Conservation (phyloP, 92 coral and sea anemone species). For the Zoanthus sociatus region DNA sequence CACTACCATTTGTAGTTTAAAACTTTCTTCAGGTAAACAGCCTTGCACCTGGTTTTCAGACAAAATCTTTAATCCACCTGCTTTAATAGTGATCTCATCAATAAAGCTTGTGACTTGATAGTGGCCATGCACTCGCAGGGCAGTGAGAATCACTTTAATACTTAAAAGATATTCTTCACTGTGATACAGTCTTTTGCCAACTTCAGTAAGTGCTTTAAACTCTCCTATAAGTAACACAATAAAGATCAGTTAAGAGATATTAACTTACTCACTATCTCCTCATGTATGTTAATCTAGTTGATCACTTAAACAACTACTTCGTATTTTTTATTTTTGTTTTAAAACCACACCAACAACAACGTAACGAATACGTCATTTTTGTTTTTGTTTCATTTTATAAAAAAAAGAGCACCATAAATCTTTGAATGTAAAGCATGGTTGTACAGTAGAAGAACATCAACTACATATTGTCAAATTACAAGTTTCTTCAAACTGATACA, state of each 20-base stretch:
- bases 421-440: too few relatives aligned
- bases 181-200: slow-evolving; percentile 71
- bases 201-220: slow-evolving; percentile 71
- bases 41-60: background rate
- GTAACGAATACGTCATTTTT: too few relatives aligned
- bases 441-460: too few relatives aligned
- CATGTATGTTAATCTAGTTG: too few relatives aligned
- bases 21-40: background rate
- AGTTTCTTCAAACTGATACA: too few relatives aligned
- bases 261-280: background rate
- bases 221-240: slow-evolving; percentile 36
- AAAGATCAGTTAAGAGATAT: background rate
- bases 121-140: slow-evolving; percentile 73
- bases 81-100: slow-evolving; percentile 33
- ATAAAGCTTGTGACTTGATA: slow-evolving; percentile 33
- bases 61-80: slow-evolving; percentile 4
- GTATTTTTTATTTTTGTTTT: too few relatives aligned
- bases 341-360: too few relatives aligned
- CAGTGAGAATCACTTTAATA: slow-evolving; percentile 71
- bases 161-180: slow-evolving; percentile 60
- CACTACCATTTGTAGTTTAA: background rate
- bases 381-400: too few relatives aligned
- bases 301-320: too few relatives aligned
- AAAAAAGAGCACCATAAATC: too few relatives aligned
- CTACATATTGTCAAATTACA: too few relatives aligned